Percentiles rank a stretch among this genome's conserved stretches.
Conservation (phyloP, 2,888 invertebrate genomes). For the Liopterus haemorrhoidalis region DNA sequence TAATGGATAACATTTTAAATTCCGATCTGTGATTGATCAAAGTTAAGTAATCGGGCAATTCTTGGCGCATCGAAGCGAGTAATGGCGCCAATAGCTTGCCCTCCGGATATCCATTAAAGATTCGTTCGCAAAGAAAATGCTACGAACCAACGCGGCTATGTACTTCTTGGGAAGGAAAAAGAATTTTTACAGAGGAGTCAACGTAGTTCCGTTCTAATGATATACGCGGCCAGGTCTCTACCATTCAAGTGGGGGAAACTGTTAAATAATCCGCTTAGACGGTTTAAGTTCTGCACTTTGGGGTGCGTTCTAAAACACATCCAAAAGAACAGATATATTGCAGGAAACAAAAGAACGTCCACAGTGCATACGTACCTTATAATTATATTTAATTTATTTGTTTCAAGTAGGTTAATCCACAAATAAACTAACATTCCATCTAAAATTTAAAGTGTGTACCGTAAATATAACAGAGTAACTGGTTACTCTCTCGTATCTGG, state of each 20-base stretch:
- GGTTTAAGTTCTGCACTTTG: conserved; percentile 21
- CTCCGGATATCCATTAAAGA: conserved; percentile 37
- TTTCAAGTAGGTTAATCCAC: no score
- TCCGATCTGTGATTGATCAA: conserved; percentile 26
- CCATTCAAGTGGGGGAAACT: conserved; percentile 13
- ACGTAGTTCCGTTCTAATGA: conserved; percentile 8
- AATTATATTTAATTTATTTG: no score
- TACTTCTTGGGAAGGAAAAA: conserved; percentile 8
- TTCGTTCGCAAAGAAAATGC: conserved; percentile 27
- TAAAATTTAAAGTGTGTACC: no score
- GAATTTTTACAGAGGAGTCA: neutral
- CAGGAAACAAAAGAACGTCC: no score
- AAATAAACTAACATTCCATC: no score
- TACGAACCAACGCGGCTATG: no score
- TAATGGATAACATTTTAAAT: conserved; percentile 15
- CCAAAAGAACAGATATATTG: no score
- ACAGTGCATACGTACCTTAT: no score
- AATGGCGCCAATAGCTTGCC: conserved; percentile 36
- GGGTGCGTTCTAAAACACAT: no score
- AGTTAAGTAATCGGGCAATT: conserved; percentile 32
- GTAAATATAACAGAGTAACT: no score
- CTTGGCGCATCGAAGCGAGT: conserved; percentile 32
- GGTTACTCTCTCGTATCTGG: no score
- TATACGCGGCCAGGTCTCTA: conserved; percentile 10
- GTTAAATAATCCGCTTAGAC: conserved; percentile 24